Percentiles rank a stretch among this genome's conserved stretches.
These are phyloP conservation scores for Leptonema lineaticorne DNA, from an alignment of 1,140 invertebrate genomes.

Conservation along the genomic window DNA sequence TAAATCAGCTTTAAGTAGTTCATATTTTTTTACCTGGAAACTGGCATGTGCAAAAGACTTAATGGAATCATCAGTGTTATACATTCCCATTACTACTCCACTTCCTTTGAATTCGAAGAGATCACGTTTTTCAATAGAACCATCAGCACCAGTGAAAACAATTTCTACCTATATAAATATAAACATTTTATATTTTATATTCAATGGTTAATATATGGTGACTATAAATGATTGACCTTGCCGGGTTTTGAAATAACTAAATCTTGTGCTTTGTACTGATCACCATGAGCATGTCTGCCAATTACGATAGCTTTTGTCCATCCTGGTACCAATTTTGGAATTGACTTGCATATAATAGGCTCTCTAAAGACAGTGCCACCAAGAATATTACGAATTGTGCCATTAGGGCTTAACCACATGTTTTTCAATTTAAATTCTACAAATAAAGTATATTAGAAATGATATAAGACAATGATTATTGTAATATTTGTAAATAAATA, in stretches of 20 bases:
- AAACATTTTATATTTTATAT: not conserved
- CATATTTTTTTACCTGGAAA: constrained; percentile 60
- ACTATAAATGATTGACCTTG: constrained; percentile 53
- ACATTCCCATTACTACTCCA: constrained; percentile 84
- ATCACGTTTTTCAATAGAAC: constrained; percentile 56
- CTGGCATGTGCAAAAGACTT: constrained; percentile 80
- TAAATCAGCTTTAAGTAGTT: not conserved
- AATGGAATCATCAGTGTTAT: constrained; percentile 88
- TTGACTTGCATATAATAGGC: constrained; percentile 86
- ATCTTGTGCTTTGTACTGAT: constrained; percentile 90
- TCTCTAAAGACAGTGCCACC: constrained; percentile 90
- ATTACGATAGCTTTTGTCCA: constrained; percentile 83
- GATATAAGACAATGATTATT: not conserved
- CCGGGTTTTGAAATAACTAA: constrained; percentile 72
- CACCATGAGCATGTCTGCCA: constrained; percentile 86
- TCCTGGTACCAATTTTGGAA: constrained; percentile 83
- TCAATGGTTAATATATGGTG: not conserved
- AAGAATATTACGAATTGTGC: constrained; percentile 88
- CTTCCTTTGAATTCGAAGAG: constrained; percentile 75
- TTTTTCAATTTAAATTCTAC: constrained; percentile 89
- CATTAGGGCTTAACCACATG: constrained; percentile 92
- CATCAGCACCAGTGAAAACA: constrained; percentile 64
- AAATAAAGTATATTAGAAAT: not conserved
- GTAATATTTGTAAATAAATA: not conserved
- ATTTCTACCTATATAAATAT: constrained; percentile 62